phyloP scores from a whole-genome alignment of 53 echinoderm and acorn worm genomes.

The Actinopyga echinites region DNA sequence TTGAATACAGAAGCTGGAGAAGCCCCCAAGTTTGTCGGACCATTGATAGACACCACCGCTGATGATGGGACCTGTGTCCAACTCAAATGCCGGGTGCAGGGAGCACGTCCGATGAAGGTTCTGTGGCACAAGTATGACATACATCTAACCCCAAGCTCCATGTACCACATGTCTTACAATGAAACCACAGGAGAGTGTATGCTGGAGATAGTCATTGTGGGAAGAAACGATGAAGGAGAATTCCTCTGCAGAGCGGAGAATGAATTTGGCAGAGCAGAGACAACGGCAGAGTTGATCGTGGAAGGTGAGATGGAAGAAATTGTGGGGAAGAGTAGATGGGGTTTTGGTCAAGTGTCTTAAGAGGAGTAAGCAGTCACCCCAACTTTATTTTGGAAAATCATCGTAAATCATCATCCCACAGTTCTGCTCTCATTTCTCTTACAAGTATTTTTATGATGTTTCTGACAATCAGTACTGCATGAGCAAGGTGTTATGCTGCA shows the following conservation, averaged over 20 bases:
- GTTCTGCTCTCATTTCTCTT: too few relatives aligned
- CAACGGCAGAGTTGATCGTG: conserved; percentile 73
- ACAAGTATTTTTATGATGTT: too few relatives aligned
- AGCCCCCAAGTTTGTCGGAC: conserved; percentile 73
- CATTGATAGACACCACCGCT: conserved; percentile 65
- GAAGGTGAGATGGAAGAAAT: conserved; percentile 70
- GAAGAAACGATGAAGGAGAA: conserved; percentile 77
- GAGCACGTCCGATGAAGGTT: conserved; percentile 67
- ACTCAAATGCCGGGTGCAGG: conserved; percentile 72
- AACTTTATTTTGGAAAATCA: too few relatives aligned
- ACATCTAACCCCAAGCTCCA: conserved; percentile 50
- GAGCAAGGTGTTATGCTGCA: too few relatives aligned
- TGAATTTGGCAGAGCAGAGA: conserved; percentile 65
- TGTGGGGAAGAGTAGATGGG: too few relatives aligned
- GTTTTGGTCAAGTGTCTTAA: too few relatives aligned
- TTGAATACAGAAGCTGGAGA: conserved; percentile 57
- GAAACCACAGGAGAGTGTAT: conserved; percentile 70
- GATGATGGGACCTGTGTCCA: conserved; percentile 73
- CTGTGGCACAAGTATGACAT: conserved; percentile 86
- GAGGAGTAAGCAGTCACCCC: too few relatives aligned
- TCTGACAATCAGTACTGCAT: too few relatives aligned
- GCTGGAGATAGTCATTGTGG: conserved; percentile 73
- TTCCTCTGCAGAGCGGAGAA: conserved; percentile 82
- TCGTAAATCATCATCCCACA: too few relatives aligned
- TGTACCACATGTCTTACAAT: conserved; percentile 47